These are phyloP conservation scores for Homalodisca vitripennis DNA, from an alignment of 1,140 invertebrate species.

Conservation along the genomic window DNA sequence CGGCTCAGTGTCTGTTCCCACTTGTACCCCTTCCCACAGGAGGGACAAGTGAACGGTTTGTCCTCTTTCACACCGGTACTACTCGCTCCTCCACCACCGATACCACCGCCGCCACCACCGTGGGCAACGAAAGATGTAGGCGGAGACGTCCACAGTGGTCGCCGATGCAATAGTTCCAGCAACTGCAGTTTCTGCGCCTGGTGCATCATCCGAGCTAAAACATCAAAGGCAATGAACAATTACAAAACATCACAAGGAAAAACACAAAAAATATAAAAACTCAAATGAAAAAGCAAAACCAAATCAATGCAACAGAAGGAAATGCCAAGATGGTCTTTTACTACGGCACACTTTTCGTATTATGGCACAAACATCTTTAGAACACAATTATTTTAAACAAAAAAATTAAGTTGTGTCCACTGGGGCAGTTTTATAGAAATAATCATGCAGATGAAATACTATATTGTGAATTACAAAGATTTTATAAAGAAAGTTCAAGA, in stretches of 20 bases:
- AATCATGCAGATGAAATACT: no score
- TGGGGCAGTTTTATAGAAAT: no score
- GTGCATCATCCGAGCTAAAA: conserved; percentile 7
- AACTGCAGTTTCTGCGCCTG: conserved; percentile 1
- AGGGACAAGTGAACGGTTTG: conserved; percentile 49
- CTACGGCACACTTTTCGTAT: no score
- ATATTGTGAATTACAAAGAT: no score
- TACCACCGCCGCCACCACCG: neutral
- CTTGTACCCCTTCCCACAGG: conserved; percentile 58
- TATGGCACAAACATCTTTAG: no score
- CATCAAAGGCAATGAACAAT: neutral
- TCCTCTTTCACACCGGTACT: neutral
- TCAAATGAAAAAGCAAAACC: no score
- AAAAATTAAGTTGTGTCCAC: no score
- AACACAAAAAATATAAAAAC: neutral
- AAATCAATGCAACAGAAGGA: no score
- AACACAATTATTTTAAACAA: no score
- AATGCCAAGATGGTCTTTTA: no score
- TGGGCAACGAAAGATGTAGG: neutral
- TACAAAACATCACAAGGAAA: neutral
- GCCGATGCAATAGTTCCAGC: conserved; percentile 4
- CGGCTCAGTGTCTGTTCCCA: conserved; percentile 51
- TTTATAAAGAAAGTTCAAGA: no score
- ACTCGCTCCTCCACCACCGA: neutral
- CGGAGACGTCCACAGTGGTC: neutral